These are phyloP conservation scores for Zelostemma sp. DNA, from an alignment of 1,140 invertebrate genomes.

Conservation along the genomic window DNA sequence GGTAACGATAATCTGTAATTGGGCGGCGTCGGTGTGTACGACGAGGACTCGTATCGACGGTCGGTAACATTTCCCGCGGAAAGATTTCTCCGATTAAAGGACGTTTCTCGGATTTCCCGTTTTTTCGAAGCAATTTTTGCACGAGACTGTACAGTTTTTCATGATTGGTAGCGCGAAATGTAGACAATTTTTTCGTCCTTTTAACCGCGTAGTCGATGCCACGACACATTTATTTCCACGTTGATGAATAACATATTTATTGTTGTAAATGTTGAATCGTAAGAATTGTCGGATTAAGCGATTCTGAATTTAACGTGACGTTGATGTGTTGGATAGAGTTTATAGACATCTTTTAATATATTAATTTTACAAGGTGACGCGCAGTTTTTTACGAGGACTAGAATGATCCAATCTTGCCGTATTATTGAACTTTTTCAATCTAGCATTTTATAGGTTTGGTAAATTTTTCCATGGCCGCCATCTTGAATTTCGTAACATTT, in stretches of 20 bases:
- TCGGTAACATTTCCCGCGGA: too few relatives aligned
- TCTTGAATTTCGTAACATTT: too few relatives aligned
- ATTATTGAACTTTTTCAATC: too few relatives aligned
- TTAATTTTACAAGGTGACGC: conserved; percentile 45
- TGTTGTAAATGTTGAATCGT: conserved; percentile 39
- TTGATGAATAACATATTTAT: conserved; percentile 10
- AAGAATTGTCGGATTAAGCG: conserved; percentile 26
- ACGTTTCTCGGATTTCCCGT: too few relatives aligned
- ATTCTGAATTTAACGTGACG: conserved; percentile 45
- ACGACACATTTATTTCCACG: neutral
- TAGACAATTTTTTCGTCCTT: neutral
- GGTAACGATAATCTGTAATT: too few relatives aligned
- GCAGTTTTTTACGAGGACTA: conserved; percentile 40
- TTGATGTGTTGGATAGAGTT: conserved; percentile 48
- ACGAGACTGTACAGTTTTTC: neutral
- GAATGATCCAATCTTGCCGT: conserved; percentile 4
- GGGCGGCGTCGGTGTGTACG: too few relatives aligned
- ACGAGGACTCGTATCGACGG: too few relatives aligned
- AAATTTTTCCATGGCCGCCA: too few relatives aligned
- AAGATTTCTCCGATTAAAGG: too few relatives aligned
- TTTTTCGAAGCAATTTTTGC: too few relatives aligned
- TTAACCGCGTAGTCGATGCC: too few relatives aligned
- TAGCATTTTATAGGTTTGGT: too few relatives aligned
- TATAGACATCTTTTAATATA: conserved; percentile 43
- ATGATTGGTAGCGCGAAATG: neutral